These are phyloP conservation scores for Sebastes ruberrimus DNA, from an alignment of 2,797 vertebrate species.

Conservation along the genomic window DNA sequence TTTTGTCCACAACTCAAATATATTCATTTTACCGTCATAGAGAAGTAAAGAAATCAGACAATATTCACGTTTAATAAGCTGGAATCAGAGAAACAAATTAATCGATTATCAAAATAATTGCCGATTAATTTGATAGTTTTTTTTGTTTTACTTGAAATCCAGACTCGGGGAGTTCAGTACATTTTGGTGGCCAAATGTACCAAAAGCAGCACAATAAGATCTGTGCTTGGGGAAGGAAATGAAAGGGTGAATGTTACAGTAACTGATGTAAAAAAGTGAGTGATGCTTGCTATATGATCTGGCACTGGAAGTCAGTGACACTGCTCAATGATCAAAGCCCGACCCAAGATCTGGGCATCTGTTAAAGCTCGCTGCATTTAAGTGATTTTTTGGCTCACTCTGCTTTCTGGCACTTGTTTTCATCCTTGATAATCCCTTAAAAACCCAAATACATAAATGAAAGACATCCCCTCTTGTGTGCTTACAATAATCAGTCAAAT, in stretches of 20 bases:
- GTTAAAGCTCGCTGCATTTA: constrained; percentile 38
- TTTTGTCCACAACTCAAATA: too few species aligned
- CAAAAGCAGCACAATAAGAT: neutral
- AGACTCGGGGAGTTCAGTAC: neutral
- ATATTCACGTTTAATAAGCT: too few species aligned
- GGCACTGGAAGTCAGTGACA: constrained; percentile 24
- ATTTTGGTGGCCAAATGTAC: neutral
- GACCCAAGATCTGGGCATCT: constrained; percentile 31
- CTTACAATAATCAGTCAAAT: constrained; percentile 13
- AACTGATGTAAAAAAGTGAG: constrained; percentile 22
- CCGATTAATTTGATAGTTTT: neutral
- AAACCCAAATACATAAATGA: constrained; percentile 25
- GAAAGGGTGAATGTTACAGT: constrained; percentile 19
- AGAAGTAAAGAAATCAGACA: too few species aligned
- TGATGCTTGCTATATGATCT: constrained; percentile 25
- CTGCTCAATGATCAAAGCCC: constrained; percentile 39
- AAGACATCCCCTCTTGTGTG: neutral
- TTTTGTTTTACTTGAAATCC: neutral
- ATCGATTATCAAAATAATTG: too few species aligned
- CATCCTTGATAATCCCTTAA: constrained; percentile 12
- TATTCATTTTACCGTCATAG: too few species aligned
- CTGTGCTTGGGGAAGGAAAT: neutral
- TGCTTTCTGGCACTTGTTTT: constrained; percentile 30
- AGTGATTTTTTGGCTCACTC: constrained; percentile 46
- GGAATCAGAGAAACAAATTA: too few species aligned